Base-by-base conservation (phyloP, 2,888 invertebrate species). In the Copidosoma aretas region DNA sequence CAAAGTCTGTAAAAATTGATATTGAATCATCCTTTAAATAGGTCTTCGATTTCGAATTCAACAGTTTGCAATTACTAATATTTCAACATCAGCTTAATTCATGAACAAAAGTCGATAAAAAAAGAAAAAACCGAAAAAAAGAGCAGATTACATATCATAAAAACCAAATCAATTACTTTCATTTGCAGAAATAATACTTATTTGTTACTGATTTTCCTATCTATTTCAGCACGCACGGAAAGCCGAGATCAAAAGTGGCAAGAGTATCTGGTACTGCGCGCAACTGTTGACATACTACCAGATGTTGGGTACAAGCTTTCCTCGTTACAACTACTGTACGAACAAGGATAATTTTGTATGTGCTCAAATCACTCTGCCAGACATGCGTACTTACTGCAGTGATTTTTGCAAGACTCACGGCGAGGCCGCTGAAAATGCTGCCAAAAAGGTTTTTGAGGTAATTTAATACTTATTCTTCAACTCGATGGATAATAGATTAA, bases 341-440 rank as follows among this genome's bases (percentile, higher is more conserved):
- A 77, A 81, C 24, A 71, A 76, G 1, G 78, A 80, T 19, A 81
- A 81, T 57, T 71, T 77, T 21, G 77, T 84, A 19, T 79, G 77
- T 57, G 86, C 87, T 0, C 84, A 85, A 71, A 84, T 89, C 39
- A 80, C 81, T 1, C 73, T 89, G 49, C 84, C 86, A 0, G 85
- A 85, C 73, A 84, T 85, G 32, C 78, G 83, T 41, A 73, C 83
- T 17, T 85, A 86, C 68, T 79, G 82, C 46, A 87, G 89, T 12
- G 84, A 85, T 8, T 79, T 83, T 41, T 85, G 84, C n/a, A 60
- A 74, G 4, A 84, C 80, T 32, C 83, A 84, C 64, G 85, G 85
- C 61, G 84, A 86, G 71, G 89, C 87, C 1, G 84, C 85, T 8
- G 86, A 86, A 73, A 84, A 78, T 71, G 86, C 83, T 1, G 86